These are phyloP conservation scores for Pseudorhiza aurosa DNA, from an alignment of 30 jellyfish, hydroid and myxozoan species.

Conservation along the genomic window DNA sequence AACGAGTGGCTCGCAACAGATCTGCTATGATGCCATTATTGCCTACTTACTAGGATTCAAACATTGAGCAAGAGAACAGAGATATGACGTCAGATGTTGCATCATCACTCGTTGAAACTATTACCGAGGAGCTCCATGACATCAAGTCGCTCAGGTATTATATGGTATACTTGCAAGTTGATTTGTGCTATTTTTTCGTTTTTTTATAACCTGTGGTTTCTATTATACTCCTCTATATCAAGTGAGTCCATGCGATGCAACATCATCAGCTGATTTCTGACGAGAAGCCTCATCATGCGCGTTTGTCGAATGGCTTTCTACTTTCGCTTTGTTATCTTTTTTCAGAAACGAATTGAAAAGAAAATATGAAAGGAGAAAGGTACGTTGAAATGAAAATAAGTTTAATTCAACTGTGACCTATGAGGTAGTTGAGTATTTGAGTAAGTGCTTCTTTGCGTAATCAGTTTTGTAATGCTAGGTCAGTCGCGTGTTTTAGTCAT, in stretches of 20 bases:
- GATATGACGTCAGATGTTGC: conserved; percentile 24
- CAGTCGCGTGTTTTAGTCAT: background rate
- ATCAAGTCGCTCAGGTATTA: conserved; percentile 27
- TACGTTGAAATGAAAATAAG: no score
- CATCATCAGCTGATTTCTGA: no score
- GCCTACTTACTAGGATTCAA: conserved; percentile 11
- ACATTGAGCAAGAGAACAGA: conserved; percentile 22
- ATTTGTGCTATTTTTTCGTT: no score
- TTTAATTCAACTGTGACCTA: no score
- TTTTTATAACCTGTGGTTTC: no score
- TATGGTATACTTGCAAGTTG: background rate
- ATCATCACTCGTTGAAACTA: conserved; percentile 9
- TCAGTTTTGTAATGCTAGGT: background rate
- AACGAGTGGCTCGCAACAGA: no score
- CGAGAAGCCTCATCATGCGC: no score
- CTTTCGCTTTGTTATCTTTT: background rate
- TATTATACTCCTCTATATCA: no score
- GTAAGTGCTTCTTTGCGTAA: background rate
- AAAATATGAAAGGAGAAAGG: background rate
- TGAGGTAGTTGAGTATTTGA: background rate
- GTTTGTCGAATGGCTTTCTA: background rate
- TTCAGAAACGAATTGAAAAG: background rate
- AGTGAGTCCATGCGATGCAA: no score
- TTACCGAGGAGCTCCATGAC: conserved; percentile 30
- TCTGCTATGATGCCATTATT: no score